phyloP scores from a whole-genome alignment of 2,888 invertebrate species.

The Oscheius onirici region DNA sequence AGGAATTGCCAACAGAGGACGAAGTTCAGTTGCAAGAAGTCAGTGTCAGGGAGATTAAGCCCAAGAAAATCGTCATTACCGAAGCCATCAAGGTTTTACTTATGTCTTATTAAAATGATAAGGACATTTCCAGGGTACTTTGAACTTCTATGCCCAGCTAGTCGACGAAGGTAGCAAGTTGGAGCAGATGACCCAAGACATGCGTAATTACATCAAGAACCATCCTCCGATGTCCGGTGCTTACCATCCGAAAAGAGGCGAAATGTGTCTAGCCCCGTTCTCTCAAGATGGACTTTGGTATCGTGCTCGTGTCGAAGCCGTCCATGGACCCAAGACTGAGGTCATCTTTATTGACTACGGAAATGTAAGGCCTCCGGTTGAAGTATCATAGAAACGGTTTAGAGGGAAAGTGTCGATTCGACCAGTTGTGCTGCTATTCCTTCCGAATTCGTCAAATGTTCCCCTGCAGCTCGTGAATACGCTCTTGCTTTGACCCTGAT shows the following conservation, averaged over 20 bases:
- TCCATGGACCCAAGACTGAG: constrained; percentile 79
- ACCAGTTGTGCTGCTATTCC: constrained; percentile 85
- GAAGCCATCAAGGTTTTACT: constrained; percentile 77
- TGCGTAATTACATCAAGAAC: constrained; percentile 85
- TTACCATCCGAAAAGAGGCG: constrained; percentile 76
- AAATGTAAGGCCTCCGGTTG: constrained; percentile 77
- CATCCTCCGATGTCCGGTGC: constrained; percentile 86
- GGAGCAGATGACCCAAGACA: constrained; percentile 85
- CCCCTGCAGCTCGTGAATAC: constrained; percentile 83
- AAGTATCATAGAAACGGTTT: not conserved
- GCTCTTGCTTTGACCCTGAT: constrained; percentile 84
- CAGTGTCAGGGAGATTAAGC: constrained; percentile 63
- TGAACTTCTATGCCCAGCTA: constrained; percentile 88
- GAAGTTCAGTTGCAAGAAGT: constrained; percentile 78
- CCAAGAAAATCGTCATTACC: constrained; percentile 77
- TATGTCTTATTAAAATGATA: not conserved
- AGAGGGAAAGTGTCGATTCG: constrained; percentile 81
- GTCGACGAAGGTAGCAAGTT: constrained; percentile 84
- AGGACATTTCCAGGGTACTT: constrained; percentile 63
- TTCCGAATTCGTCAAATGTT: constrained; percentile 80
- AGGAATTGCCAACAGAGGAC: constrained; percentile 55
- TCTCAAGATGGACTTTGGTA: constrained; percentile 92
- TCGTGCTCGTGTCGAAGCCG: constrained; percentile 87
- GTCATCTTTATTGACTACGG: constrained; percentile 95
- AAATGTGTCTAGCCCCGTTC: constrained; percentile 90